Conservation (phyloP, 1,140 invertebrate genomes). For the Proales similis region DNA sequence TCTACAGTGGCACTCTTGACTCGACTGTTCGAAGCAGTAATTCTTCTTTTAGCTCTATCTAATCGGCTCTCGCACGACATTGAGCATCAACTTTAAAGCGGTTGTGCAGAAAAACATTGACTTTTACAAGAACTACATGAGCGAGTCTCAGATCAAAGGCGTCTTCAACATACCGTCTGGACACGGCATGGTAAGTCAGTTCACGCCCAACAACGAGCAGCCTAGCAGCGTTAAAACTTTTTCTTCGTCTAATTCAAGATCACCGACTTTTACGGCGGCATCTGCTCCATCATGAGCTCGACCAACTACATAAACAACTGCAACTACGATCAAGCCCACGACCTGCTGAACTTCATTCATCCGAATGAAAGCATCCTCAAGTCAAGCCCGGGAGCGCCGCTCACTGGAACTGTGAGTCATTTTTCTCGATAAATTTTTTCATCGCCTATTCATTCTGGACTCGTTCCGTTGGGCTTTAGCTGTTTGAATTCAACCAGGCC, state of each 20-base stretch:
- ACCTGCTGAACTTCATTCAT: constrained; percentile 51
- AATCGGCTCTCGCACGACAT: background rate
- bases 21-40: constrained; percentile 45
- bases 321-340: constrained; percentile 49
- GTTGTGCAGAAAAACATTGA: constrained; percentile 44
- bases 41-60: background rate
- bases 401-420: constrained; percentile 5
- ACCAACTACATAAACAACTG: constrained; percentile 51
- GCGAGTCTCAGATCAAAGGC: background rate
- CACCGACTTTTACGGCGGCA: constrained; percentile 49
- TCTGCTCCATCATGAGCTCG: constrained; percentile 42
- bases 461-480: constrained; percentile 37
- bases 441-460: constrained; percentile 1
- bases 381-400: constrained; percentile 31
- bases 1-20: constrained; percentile 48
- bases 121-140: constrained; percentile 15
- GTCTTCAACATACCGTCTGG: constrained; percentile 1
- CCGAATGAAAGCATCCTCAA: constrained; percentile 40
- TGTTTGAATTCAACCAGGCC: constrained; percentile 45
- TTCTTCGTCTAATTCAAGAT: constrained; percentile 42
- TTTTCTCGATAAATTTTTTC: too few species aligned
- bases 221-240: background rate
- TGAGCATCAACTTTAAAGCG: constrained; percentile 40
- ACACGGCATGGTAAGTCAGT: constrained; percentile 18
- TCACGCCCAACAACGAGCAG: background rate